Percentiles rank a stretch among this genome's conserved stretches.
phyloP scores from a whole-genome alignment of 1,140 invertebrate species.

The Drosophila tsacasi region DNA sequence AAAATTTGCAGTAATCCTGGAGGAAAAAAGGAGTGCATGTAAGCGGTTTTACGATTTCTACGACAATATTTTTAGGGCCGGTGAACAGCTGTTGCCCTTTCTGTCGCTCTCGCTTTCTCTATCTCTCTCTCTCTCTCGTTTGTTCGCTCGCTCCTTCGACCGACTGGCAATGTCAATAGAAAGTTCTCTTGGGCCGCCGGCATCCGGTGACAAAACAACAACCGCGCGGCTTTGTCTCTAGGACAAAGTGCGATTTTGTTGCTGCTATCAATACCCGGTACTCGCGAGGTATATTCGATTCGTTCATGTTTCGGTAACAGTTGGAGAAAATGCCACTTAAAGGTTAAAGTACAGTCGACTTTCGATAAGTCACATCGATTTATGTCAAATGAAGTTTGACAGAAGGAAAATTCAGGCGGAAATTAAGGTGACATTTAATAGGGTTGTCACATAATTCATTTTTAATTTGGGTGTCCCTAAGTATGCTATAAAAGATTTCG shows the following conservation, averaged over 20 bases:
- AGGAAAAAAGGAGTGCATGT: not conserved
- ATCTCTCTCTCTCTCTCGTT: not conserved
- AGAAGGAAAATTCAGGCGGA: not conserved
- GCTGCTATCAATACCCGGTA: constrained; percentile 41
- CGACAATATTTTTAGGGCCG: constrained; percentile 24
- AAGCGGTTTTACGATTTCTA: not conserved
- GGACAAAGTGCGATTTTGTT: constrained; percentile 68
- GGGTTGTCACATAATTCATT: not conserved
- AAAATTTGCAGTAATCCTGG: not conserved
- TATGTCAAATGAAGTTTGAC: not conserved
- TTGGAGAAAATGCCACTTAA: not conserved
- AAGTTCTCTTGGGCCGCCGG: constrained; percentile 33
- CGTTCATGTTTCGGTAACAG: not conserved
- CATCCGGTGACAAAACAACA: constrained; percentile 30
- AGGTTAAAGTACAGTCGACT: not conserved
- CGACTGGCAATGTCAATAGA: constrained; percentile 19
- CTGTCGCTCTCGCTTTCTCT: not conserved
- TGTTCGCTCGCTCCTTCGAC: not conserved
- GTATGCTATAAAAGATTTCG: not conserved
- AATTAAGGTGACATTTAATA: not conserved
- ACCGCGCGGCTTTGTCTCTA: constrained; percentile 37
- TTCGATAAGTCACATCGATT: not conserved
- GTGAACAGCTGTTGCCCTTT: constrained; percentile 59
- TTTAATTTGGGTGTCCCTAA: not conserved
- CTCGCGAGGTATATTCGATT: not conserved